Percentiles rank a stretch among this genome's conserved stretches.
phyloP scores from a whole-genome alignment of 1,140 invertebrate species.

The Trachymyrmex cornetzi region DNA sequence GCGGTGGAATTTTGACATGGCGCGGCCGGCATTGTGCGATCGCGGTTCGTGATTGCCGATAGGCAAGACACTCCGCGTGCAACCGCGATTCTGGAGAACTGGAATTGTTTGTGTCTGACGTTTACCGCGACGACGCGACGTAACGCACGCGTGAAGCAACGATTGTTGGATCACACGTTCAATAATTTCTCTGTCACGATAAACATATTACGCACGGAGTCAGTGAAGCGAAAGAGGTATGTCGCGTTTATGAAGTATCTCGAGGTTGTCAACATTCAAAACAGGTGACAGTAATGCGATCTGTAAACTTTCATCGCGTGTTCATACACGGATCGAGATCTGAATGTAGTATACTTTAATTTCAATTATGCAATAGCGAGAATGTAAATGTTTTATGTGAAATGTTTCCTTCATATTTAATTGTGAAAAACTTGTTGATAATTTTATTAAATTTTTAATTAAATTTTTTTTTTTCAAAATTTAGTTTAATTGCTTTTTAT shows the following conservation, averaged over 20 bases:
- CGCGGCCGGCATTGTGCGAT: slow-evolving; percentile 37
- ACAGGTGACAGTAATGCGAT: slow-evolving; percentile 14
- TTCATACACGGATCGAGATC: slow-evolving; percentile 24
- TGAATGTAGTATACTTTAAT: not conserved
- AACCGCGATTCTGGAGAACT: not conserved
- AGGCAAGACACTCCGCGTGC: not conserved
- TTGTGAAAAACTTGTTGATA: not conserved
- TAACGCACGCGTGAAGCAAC: not conserved
- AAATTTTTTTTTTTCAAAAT: not conserved
- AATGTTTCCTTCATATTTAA: not conserved
- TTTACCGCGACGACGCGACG: no score
- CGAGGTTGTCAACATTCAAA: slow-evolving; percentile 28
- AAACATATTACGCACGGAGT: slow-evolving; percentile 40
- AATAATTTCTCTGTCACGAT: slow-evolving; percentile 38
- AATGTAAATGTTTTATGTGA: not conserved
- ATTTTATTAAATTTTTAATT: not conserved
- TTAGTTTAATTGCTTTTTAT: not conserved
- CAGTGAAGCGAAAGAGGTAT: slow-evolving; percentile 42
- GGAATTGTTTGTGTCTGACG: not conserved
- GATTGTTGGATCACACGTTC: not conserved
- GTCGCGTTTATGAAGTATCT: slow-evolving; percentile 9
- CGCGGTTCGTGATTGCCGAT: slow-evolving; percentile 27
- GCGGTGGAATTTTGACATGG: slow-evolving; percentile 58
- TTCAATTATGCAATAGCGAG: not conserved
- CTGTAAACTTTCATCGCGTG: slow-evolving; percentile 11